Base-by-base conservation (phyloP, 53 echinoderm and acorn worm species). In the Holothuria scabra region DNA sequence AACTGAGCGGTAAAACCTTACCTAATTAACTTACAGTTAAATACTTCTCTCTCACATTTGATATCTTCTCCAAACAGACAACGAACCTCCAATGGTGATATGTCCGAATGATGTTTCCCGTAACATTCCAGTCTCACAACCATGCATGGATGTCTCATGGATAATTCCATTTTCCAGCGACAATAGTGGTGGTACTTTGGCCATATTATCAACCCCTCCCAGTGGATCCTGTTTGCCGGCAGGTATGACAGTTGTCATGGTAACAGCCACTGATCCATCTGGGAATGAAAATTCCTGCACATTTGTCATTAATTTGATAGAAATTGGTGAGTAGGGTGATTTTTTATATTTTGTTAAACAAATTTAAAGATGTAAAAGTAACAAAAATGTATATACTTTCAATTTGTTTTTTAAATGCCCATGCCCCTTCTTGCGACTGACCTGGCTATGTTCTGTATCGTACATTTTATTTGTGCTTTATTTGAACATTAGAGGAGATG, bases 121-220 rank as follows among this genome's bases (percentile, higher is more conserved):
- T 14, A 32, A 56, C 78, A 57, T 78, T 30, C 78, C 56, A 21
- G 32, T 78, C 26, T 31, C 19, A 28, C 19, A 32, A 26, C 78
- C 78, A 21, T 78, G 78, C 78, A 1, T 29, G 78, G 49, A 78
- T 9, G 78, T 78, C 57, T 59, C 78, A 18, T 78, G 78, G 78
- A 24, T 16, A 18, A 30, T 78, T 7, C 78, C 78, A 7, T 57
- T 78, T 32, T 55, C 33, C 20, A 57, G 26, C 5, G 78, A 78
- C 78, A 56, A 78, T 30, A 78, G 78, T 6, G 56, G 56, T 23
- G 78, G n/a, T 31, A 33, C 12, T 3, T 58, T 58, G 26, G 34
- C 56, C 1, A 3, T 78, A 32, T 14, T 24, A 14, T 78, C 78
- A 24, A 26, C 46, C n/a, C 78, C 78, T 26, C 25, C 28, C 0